These are phyloP conservation scores for Drosophila biarmipes DNA, from an alignment of 1,140 invertebrate species.

Conservation along the genomic window DNA sequence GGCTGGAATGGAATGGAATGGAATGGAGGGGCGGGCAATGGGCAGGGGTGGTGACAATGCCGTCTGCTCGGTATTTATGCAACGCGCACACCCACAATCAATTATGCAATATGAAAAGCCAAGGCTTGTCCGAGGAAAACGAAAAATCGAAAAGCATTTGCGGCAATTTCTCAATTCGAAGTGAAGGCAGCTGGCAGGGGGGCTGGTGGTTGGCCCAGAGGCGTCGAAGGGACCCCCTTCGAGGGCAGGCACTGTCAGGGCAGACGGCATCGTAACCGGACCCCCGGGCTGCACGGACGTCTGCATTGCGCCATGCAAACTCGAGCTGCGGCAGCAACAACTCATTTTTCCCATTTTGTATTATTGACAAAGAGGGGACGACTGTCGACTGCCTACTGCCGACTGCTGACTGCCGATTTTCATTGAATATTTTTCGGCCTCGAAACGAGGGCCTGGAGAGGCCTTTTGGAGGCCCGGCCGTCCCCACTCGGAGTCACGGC, in stretches of 20 bases:
- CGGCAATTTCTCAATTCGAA: slow-evolving; percentile 71
- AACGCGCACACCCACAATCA: slow-evolving; percentile 61
- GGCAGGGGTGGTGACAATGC: slow-evolving; percentile 33
- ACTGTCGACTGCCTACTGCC: slow-evolving; percentile 55
- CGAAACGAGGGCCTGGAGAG: neutral
- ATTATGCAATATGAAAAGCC: slow-evolving; percentile 79
- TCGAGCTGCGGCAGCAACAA: slow-evolving; percentile 35
- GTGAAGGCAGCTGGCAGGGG: slow-evolving; percentile 25
- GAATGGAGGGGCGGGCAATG: neutral
- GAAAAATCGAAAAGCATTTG: slow-evolving; percentile 81
- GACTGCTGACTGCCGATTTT: slow-evolving; percentile 64
- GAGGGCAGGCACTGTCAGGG: neutral
- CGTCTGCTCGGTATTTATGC: slow-evolving; percentile 51
- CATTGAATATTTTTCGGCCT: slow-evolving; percentile 71
- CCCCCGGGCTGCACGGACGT: slow-evolving; percentile 43
- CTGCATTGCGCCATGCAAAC: slow-evolving; percentile 50
- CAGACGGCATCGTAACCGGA: slow-evolving; percentile 20
- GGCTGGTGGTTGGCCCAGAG: neutral
- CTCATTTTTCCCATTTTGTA: slow-evolving; percentile 51
- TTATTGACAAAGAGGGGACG: slow-evolving; percentile 69
- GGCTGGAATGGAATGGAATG: neutral
- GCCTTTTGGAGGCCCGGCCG: neutral
- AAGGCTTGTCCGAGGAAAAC: slow-evolving; percentile 64
- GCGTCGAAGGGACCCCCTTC: slow-evolving; percentile 5
- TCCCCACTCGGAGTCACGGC: slow-evolving; percentile 5